These are phyloP conservation scores for Drosophila flavopinicola DNA, from an alignment of 2,888 invertebrate genomes.

Conservation along the genomic window DNA sequence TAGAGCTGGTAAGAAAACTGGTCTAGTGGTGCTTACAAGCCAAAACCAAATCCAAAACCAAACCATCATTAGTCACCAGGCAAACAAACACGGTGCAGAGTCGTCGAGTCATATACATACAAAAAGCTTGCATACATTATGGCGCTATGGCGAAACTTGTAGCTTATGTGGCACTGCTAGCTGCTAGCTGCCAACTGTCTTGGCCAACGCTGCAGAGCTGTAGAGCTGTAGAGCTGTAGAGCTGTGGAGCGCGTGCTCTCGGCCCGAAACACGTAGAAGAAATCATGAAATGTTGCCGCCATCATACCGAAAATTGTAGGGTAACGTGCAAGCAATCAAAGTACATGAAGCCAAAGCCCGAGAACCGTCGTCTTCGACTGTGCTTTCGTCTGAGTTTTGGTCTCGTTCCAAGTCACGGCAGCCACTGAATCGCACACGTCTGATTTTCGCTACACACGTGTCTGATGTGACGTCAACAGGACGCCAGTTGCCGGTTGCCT, in stretches of 20 bases:
- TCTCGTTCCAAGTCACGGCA: conserved; percentile 39
- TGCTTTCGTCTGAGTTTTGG: conserved; percentile 4
- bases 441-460: conserved; percentile 75
- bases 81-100: conserved; percentile 50
- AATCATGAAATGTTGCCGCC: conserved; percentile 81
- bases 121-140: conserved; percentile 58
- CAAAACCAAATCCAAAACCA: conserved; percentile 12
- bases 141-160: conserved; percentile 23
- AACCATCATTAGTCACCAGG: conserved; percentile 72
- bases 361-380: conserved; percentile 2
- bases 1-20: too few relatives aligned
- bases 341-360: conserved; percentile 48
- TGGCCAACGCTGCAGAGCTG: conserved; percentile 21
- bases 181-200: conserved; percentile 26
- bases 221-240: conserved; percentile 22
- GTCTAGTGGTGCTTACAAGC: too few relatives aligned
- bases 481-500: conserved; percentile 29
- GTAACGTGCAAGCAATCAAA: conserved; percentile 81
- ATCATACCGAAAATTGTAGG: conserved; percentile 77
- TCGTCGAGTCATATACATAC: conserved; percentile 20
- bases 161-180: conserved; percentile 16
- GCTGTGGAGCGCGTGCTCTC: conserved; percentile 68
- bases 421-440: conserved; percentile 55
- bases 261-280: conserved; percentile 73
- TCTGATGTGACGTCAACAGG: conserved; percentile 75